Base-by-base conservation (phyloP, 2,888 invertebrate species). In the Elmis aenea region DNA sequence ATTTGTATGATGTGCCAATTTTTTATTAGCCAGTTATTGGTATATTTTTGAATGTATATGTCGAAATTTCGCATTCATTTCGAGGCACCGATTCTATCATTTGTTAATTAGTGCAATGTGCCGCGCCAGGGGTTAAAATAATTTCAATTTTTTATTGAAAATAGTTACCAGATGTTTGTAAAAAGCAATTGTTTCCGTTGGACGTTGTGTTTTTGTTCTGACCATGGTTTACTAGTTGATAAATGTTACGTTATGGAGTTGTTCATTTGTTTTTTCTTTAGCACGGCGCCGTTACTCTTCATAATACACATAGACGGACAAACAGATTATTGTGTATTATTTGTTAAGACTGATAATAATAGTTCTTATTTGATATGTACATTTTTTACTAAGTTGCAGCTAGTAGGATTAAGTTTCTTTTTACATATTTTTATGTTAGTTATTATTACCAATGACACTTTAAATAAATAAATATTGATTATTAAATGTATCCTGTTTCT, bases 331-430 rank as follows among this genome's bases (percentile, higher is more conserved):
- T 51, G 55, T 59, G 60, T 60, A 61, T 59, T 58, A 58, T 62
- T 62, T 61, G 58, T 63, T 57, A 61, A 63, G 63, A 63, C 63
- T 63, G 63, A 62, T 57, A 57, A 54, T 56, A 51, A 42, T 38
- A 46, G 42, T 40, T 38, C 31, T 43, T 40, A 47, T 42, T 40
- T 45, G 33, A 26, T 37, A 15, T 45, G 38, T 42, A 45, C 33
- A 37, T 40, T 32, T 5, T 40, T 33, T 44, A 26, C 30, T 45
- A 42, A 35, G 27, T 46, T 46, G 27, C 47, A 38, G 44, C 44
- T 35, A 33, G 45, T 49, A 42, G 42, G 37, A 35, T 51, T 51
- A 53, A 44, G 47, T 51, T 50, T 38, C 44, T 33, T 41, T 43
- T 53, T 42, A 48, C 48, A 50, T 33, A 50, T 46, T 48, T 47